Evolutionary conservation across 2,113 vertebrate species (phyloP).

Genomic region (Eptesicus fuscus): DNA sequence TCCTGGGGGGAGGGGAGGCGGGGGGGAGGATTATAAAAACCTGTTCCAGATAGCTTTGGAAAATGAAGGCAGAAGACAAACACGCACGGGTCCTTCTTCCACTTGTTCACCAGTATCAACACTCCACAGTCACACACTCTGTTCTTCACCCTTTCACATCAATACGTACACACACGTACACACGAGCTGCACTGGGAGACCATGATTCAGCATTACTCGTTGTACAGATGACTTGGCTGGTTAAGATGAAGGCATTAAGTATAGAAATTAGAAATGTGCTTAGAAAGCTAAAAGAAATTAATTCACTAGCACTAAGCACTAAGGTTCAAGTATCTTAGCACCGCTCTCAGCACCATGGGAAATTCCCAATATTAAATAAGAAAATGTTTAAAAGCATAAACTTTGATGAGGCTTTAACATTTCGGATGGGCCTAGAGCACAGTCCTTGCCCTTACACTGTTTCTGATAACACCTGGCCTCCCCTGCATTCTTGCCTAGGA

Average conservation of each 20-base stretch:
- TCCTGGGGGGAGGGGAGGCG: no score
- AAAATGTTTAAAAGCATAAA: constrained; percentile 63
- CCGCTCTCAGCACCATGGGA: constrained; percentile 79
- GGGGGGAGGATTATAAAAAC: not conserved
- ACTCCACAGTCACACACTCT: constrained; percentile 41
- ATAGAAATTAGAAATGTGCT: constrained; percentile 69
- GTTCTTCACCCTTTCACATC: constrained; percentile 55
- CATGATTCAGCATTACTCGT: not conserved
- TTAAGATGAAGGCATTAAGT: constrained; percentile 52
- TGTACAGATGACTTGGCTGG: constrained; percentile 54
- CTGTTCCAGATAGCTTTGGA: not conserved
- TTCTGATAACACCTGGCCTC: not conserved
- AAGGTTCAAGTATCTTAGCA: constrained; percentile 73
- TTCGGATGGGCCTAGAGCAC: not conserved
- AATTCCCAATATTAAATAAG: constrained; percentile 68
- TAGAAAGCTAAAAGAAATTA: constrained; percentile 68
- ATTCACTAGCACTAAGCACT: constrained; percentile 61
- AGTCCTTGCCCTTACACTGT: not conserved
- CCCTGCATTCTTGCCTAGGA: not conserved
- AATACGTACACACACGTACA: constrained; percentile 15
- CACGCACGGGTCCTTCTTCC: not conserved
- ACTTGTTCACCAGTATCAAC: constrained; percentile 31
- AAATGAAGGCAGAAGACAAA: not conserved
- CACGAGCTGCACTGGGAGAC: constrained; percentile 48
- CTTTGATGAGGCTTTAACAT: constrained; percentile 72